phyloP scores from a whole-genome alignment of 1,140 invertebrate species.

The Drosophila sechellia region DNA sequence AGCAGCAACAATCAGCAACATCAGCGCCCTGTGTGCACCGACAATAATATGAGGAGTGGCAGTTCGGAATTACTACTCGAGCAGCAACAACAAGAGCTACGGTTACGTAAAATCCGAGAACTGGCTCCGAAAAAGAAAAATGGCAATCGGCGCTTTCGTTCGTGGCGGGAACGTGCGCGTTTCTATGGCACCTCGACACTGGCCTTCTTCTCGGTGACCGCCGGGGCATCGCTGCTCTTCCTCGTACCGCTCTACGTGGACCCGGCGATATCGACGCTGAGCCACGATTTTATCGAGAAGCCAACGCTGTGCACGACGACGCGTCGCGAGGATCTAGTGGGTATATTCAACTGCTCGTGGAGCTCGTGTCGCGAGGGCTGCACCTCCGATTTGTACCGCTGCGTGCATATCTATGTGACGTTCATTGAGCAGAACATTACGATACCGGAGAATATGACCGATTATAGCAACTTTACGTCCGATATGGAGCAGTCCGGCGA shows the following conservation, averaged over 20 bases:
- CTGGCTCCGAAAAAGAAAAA: conserved; percentile 86
- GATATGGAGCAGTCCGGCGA: conserved; percentile 85
- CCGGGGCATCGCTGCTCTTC: conserved; percentile 93
- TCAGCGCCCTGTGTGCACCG: conserved; percentile 83
- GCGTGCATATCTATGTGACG: conserved; percentile 93
- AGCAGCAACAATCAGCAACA: conserved; percentile 73
- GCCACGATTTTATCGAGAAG: conserved; percentile 91
- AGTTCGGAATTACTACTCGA: conserved; percentile 93
- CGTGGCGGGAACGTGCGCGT: conserved; percentile 90
- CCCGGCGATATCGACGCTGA: conserved; percentile 94
- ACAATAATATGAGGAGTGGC: conserved; percentile 91
- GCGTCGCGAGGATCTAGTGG: conserved; percentile 90
- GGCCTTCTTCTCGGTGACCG: conserved; percentile 91
- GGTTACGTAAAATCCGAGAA: conserved; percentile 89
- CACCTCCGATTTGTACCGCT: conserved; percentile 93
- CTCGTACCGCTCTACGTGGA: conserved; percentile 94
- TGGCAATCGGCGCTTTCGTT: conserved; percentile 87
- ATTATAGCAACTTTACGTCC: conserved; percentile 76
- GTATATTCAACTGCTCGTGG: conserved; percentile 94
- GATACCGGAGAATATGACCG: conserved; percentile 82
- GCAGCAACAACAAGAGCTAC: conserved; percentile 88
- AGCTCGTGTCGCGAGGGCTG: conserved; percentile 94
- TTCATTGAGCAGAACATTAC: conserved; percentile 85
- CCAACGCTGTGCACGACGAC: conserved; percentile 92
- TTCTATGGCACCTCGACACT: conserved; percentile 92